Base-by-base conservation (phyloP, 1,140 invertebrate genomes). In the Papilio helenus region DNA sequence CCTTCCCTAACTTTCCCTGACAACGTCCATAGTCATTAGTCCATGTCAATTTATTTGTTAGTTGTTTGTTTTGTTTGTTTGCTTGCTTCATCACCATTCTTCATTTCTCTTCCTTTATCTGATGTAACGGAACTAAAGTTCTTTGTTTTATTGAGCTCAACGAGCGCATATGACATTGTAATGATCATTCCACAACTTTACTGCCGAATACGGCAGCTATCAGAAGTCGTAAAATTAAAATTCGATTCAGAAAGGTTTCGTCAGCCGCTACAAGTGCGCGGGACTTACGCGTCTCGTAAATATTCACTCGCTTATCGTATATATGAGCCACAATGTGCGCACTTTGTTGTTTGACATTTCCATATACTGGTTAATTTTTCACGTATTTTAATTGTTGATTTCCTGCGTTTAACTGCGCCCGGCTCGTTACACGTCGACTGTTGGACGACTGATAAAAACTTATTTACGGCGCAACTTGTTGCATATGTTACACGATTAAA, bases 331-430 rank as follows among this genome's bases (percentile, higher is more conserved):
- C 61, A 68, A 68, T 68, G 61, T 68, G 61, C 61, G 61, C 61
- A 68, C 26, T 68, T 68, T 68, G 61, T 65, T 65, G 61, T 68
- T 68, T 68, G 61, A 68, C 26, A 68, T 68, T 68, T 68, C 26
- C 61, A 68, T 68, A 16, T 68, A 29, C 61, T 68, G 61, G 29
- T 16, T 16, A 34, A 68, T 34, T 68, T 65, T 68, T 68, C 61
- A 68, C 23, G 61, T 68, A 29, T 68, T 68, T 68, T 68, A 68
- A 68, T 68, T 29, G 26, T 68, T 68, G 12, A 68, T 68, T 68
- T 68, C 61, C 61, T 34, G 26, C 61, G 16, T 68, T 68, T 68
- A 34, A 68, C 61, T 68, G 61, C 61, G 61, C 61, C 26, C 20
- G 23, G 26, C 26, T 61, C 23, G 55, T 20, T 0, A 68, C 61